Evolutionary conservation across 2,888 invertebrate genomes (phyloP).

Genomic region (Calameuta filiformis): DNA sequence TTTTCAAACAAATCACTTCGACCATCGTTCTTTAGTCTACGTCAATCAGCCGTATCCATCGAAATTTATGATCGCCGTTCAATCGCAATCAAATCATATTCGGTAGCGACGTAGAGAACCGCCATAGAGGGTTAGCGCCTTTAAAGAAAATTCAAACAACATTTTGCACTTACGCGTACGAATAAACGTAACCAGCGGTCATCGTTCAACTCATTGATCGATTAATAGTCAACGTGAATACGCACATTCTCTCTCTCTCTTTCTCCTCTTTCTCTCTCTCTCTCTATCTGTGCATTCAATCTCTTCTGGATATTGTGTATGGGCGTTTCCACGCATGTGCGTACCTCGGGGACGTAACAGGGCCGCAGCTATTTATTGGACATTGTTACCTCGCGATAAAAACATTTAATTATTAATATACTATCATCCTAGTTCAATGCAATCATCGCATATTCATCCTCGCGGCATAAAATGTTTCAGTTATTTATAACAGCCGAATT

Average conservation of each 20-base stretch:
- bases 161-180: neutral
- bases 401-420: neutral
- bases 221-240: conserved; percentile 37
- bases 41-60: neutral
- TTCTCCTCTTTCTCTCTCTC: conserved; percentile 3
- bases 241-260: conserved; percentile 9
- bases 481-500: too few relatives aligned
- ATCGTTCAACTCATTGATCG: conserved; percentile 34
- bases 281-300: neutral
- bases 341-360: conserved; percentile 22
- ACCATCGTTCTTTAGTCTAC: neutral
- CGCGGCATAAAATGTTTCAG: too few relatives aligned
- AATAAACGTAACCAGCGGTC: conserved; percentile 5
- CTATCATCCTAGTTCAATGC: neutral
- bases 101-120: neutral
- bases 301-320: conserved; percentile 13
- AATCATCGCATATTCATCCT: too few relatives aligned
- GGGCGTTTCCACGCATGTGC: conserved; percentile 38
- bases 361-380: conserved; percentile 1
- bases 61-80: too few relatives aligned
- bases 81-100: neutral
- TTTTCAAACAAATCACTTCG: neutral
- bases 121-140: neutral
- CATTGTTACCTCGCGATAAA: neutral
- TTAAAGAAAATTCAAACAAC: neutral